phyloP scores from a whole-genome alignment of 1,140 invertebrate genomes.

The Drosophila subpulchrella region DNA sequence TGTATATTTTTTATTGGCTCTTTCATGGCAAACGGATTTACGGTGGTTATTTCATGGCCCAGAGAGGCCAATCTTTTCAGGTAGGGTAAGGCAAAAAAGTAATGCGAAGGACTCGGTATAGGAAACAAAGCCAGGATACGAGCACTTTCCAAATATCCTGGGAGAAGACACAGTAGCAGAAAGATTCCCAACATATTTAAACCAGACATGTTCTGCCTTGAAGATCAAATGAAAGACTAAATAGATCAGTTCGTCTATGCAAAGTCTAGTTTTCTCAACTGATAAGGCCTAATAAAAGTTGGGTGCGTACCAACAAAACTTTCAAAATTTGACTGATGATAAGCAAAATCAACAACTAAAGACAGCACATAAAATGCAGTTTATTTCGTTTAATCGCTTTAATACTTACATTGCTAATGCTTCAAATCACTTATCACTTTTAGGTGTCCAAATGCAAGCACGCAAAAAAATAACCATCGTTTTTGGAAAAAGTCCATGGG shows the following conservation, averaged over 20 bases:
- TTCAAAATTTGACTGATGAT: constrained; percentile 1
- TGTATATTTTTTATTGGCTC: constrained; percentile 9
- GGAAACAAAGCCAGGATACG: constrained; percentile 31
- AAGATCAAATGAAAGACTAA: background rate
- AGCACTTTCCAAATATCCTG: constrained; percentile 7
- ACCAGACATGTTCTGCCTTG: background rate
- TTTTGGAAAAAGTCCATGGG: too few relatives aligned
- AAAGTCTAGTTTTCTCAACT: background rate
- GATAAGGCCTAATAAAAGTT: background rate
- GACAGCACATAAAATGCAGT: background rate
- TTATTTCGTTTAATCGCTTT: background rate
- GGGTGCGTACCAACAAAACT: background rate
- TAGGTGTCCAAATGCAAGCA: too few relatives aligned
- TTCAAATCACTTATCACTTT: too few relatives aligned
- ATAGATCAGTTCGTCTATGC: background rate
- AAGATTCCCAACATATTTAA: background rate
- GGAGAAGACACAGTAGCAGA: constrained; percentile 1
- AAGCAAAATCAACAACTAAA: background rate
- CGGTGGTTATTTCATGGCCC: constrained; percentile 26
- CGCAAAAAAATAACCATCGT: too few relatives aligned
- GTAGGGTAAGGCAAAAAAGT: constrained; percentile 29
- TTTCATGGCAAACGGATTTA: constrained; percentile 18
- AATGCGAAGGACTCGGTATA: constrained; percentile 32
- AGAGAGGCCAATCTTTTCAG: constrained; percentile 17
- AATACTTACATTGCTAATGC: too few relatives aligned